Evolutionary conservation across 2,797 vertebrate genomes (phyloP).

Genomic region (Tapirus indicus): DNA sequence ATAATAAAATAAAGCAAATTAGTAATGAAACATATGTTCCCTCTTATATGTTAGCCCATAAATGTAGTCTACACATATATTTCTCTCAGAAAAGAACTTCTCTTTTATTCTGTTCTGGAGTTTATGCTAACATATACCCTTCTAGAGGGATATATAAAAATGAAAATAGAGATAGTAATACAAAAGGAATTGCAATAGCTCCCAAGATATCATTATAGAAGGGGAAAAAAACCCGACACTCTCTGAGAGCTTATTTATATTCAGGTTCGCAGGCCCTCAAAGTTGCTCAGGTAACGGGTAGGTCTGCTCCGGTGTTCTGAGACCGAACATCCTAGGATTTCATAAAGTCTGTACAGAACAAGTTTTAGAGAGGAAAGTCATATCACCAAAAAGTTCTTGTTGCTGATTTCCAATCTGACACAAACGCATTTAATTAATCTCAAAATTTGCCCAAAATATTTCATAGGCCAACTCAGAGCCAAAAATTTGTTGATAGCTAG

Average conservation of each 20-base stretch:
- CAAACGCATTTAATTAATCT: background rate
- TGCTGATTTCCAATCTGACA: background rate
- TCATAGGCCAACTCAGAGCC: background rate
- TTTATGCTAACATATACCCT: background rate
- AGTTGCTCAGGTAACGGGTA: conserved; percentile 13
- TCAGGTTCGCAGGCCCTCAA: background rate
- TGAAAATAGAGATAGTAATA: conserved; percentile 33
- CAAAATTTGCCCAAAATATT: background rate
- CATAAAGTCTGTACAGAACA: background rate
- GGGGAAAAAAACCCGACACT: background rate
- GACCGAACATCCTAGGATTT: background rate
- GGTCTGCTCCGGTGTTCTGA: background rate
- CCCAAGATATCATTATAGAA: conserved; percentile 5
- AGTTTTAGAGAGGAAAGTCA: background rate
- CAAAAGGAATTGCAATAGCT: conserved; percentile 16
- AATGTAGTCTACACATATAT: background rate
- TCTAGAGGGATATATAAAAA: background rate
- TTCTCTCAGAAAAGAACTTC: background rate
- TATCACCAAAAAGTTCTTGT: background rate
- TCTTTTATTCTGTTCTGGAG: conserved; percentile 11
- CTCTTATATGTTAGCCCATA: background rate
- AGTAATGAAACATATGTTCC: background rate
- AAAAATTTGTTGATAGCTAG: background rate
- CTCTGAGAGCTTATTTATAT: conserved; percentile 32
- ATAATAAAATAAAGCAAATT: conserved; percentile 21